Evolutionary conservation across 2,888 invertebrate genomes (phyloP).

Genomic region (Ectobius pallidus): DNA sequence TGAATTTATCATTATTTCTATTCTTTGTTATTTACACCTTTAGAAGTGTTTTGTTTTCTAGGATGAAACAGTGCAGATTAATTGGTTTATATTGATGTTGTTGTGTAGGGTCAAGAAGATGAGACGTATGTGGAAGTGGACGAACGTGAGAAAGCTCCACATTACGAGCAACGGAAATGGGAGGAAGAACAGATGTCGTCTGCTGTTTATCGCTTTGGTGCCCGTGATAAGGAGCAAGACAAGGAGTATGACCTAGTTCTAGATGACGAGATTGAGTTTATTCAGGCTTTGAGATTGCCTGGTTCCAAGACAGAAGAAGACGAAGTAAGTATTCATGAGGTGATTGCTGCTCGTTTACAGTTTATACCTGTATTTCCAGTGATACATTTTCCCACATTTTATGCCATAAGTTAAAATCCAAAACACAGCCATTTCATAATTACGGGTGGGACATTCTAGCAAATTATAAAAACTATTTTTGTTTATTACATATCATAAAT

Average conservation of each 20-base stretch:
- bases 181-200: conserved; percentile 96
- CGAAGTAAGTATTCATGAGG: conserved; percentile 50
- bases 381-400: too few relatives aligned
- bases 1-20: too few relatives aligned
- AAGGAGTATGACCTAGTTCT: conserved; percentile 88
- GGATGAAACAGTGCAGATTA: too few relatives aligned
- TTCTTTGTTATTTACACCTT: too few relatives aligned
- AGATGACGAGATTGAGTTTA: conserved; percentile 98
- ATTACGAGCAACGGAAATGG: conserved; percentile 82
- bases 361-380: too few relatives aligned
- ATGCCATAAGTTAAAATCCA: too few relatives aligned
- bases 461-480: too few relatives aligned
- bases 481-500: too few relatives aligned
- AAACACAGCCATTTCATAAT: too few relatives aligned
- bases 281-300: conserved; percentile 84
- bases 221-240: conserved; percentile 69
- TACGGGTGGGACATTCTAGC: too few relatives aligned
- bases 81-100: conserved; percentile 16
- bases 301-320: conserved; percentile 70
- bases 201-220: conserved; percentile 91
- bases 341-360: too few relatives aligned
- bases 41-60: too few relatives aligned
- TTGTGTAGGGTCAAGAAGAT: conserved; percentile 54
- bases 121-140: conserved; percentile 81
- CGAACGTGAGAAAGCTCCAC: conserved; percentile 73